Base-by-base conservation (phyloP, 2,113 vertebrate species). In the Esox niger region DNA sequence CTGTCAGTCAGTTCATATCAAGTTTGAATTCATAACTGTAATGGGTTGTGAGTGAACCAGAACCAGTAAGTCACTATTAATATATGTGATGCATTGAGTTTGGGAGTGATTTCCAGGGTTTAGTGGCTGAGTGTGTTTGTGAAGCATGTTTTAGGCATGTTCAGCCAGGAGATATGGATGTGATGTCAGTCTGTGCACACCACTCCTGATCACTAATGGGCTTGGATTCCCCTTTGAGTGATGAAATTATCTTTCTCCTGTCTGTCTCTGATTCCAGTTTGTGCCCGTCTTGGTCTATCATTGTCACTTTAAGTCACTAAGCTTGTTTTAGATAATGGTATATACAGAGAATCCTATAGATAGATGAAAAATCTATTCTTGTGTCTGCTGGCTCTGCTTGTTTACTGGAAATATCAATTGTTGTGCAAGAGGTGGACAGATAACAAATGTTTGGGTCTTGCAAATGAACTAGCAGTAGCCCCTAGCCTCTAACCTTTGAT, bases 111-210 rank as follows among this genome's bases (percentile, higher is more conserved):
- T 54, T 54, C 6, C n/a, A 54, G 9, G 49, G 17, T n/a, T 54
- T 54, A 54, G 49, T 54, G 49, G 21, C n/a, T 23, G 21, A 54
- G 31, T 17, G 62, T 64, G 35, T n/a, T n/a, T n/a, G n/a, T n/a
- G n/a, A n/a, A n/a, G n/a, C n/a, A n/a, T n/a, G n/a, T 25, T 23
- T 20, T 38, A 38, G 21, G 1, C 23, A 62, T 7, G 33, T 6
- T 25, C 21, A 15, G 49, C 21, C 49, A 54, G 49, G 49, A 54
- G 49, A 54, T 54, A n/a, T 21, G 20, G 49, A 43, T 15, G 17
- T 43, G 13, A 43, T 43, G 38, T 43, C 11, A 17, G 38, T 43
- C 38, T 43, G 38, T 43, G 11, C 3, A 43, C 1, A 15, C 1
- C 38, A 43, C 38, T 43, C 17, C 38, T 43, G 13, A 10, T 23